Conservation (phyloP, 2,888 invertebrate species). For the Drosophila rubida region DNA sequence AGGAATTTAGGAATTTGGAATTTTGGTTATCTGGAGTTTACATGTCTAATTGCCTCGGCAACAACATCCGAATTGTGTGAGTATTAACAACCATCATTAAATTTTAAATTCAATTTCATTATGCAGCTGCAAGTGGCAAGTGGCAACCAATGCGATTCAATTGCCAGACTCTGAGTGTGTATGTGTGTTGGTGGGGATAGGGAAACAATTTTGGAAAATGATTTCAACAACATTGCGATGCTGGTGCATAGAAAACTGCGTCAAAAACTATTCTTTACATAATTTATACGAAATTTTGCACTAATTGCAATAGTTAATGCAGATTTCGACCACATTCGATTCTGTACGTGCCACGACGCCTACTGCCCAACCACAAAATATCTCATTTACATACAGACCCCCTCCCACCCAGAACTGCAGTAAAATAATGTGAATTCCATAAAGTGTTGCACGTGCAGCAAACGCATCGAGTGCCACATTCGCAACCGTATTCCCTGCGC, state of each 20-base stretch:
- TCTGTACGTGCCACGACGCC: slow-evolving; percentile 65
- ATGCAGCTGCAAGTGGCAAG: slow-evolving; percentile 38
- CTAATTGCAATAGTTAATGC: slow-evolving; percentile 81
- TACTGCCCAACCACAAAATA: slow-evolving; percentile 64
- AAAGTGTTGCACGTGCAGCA: slow-evolving; percentile 70
- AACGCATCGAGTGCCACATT: slow-evolving; percentile 27
- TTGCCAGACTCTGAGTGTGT: neutral
- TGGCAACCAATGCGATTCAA: slow-evolving; percentile 12
- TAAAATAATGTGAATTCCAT: slow-evolving; percentile 75
- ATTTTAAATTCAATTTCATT: slow-evolving; percentile 74
- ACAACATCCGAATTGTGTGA: slow-evolving; percentile 1
- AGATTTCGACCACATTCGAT: slow-evolving; percentile 78
- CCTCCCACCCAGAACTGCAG: slow-evolving; percentile 27
- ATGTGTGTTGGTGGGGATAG: too few species aligned
- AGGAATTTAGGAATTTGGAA: neutral
- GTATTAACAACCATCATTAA: slow-evolving; percentile 43
- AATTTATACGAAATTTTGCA: slow-evolving; percentile 77
- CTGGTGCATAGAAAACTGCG: slow-evolving; percentile 65
- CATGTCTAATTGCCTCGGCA: neutral
- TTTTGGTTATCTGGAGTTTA: neutral
- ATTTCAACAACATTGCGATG: slow-evolving; percentile 44
- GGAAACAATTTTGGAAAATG: slow-evolving; percentile 57
- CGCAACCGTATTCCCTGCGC: neutral
- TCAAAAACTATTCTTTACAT: slow-evolving; percentile 79
- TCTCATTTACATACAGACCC: slow-evolving; percentile 71